Evolutionary conservation across 2,888 invertebrate species (phyloP).

Genomic region (Julus scandinavius): DNA sequence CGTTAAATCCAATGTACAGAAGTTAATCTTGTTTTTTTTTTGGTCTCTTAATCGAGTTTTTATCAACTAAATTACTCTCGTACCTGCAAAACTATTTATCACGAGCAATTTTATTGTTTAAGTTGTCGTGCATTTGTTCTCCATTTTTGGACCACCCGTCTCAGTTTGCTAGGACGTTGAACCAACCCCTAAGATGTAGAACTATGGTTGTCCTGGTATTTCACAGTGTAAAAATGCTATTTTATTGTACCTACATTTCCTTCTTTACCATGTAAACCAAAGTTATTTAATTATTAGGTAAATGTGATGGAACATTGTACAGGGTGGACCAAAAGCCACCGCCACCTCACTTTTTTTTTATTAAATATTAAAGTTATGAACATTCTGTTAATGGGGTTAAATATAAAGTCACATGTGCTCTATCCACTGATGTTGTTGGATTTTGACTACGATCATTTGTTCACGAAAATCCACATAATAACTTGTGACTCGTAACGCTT

Average conservation of each 20-base stretch:
- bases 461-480: too few relatives aligned
- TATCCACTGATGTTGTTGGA: too few relatives aligned
- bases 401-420: too few relatives aligned
- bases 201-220: neutral
- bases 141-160: constrained; percentile 6
- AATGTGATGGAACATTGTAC: too few relatives aligned
- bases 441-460: too few relatives aligned
- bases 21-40: neutral
- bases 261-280: neutral
- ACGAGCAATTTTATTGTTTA: neutral
- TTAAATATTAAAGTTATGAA: too few relatives aligned
- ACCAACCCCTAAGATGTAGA: neutral
- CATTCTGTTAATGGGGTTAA: too few relatives aligned
- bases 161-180: neutral
- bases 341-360: too few relatives aligned
- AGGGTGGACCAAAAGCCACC: too few relatives aligned
- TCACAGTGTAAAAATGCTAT: neutral
- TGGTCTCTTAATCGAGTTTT: neutral
- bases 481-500: too few relatives aligned
- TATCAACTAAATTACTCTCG: neutral
- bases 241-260: neutral
- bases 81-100: neutral
- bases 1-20: neutral
- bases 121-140: neutral
- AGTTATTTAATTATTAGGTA: neutral